A percentile compares a stretch with the other conserved stretches of the same genome.
phyloP scores from a whole-genome alignment of 2,113 vertebrate genomes.

The Coptodon rendalli region DNA sequence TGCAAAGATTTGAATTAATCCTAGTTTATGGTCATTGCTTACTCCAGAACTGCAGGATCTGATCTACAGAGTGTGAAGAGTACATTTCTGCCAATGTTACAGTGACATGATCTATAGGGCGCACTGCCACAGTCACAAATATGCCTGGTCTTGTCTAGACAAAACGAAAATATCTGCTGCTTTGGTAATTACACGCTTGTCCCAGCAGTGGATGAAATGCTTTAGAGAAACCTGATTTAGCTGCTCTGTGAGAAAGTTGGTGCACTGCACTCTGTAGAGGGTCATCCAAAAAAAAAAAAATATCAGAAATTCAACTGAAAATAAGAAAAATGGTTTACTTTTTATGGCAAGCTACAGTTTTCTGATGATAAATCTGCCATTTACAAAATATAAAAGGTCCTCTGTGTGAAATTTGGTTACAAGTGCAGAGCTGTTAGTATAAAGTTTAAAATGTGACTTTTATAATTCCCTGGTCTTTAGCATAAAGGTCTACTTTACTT shows the following conservation, averaged over 20 bases:
- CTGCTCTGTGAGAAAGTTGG: neutral
- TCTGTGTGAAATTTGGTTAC: neutral
- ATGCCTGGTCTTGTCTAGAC: conserved; percentile 61
- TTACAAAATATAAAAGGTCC: neutral
- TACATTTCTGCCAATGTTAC: conserved; percentile 6
- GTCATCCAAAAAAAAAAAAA: neutral
- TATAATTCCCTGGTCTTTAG: too few relatives aligned
- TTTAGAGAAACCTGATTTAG: conserved; percentile 21
- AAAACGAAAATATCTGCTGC: conserved; percentile 58
- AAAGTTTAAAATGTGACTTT: neutral
- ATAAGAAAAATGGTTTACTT: neutral
- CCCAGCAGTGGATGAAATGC: conserved; percentile 28
- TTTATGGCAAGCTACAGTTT: neutral
- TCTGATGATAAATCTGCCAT: neutral
- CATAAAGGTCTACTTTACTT: neutral
- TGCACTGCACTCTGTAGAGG: neutral
- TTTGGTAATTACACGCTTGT: conserved; percentile 55
- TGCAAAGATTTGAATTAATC: neutral
- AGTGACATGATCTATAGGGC: conserved; percentile 26
- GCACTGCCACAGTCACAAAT: conserved; percentile 21
- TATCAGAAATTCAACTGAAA: neutral
- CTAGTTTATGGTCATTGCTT: neutral
- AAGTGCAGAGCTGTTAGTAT: neutral
- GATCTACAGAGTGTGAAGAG: neutral
- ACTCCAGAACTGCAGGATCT: rapidly evolving